phyloP scores from a whole-genome alignment of 2,888 invertebrate species.

The Cephonodes hylas region DNA sequence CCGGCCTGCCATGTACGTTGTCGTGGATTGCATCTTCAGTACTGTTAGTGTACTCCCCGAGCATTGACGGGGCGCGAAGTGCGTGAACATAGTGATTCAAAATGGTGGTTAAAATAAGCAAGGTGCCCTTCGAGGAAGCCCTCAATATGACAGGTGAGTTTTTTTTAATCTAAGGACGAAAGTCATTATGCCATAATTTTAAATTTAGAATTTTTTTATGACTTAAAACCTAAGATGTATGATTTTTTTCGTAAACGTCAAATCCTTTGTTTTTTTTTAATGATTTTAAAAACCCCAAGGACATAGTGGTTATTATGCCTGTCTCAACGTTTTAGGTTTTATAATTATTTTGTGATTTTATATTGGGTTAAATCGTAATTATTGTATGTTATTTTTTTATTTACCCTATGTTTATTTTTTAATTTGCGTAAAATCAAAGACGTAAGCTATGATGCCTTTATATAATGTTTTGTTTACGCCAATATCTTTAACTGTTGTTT shows the following conservation, averaged over 20 bases:
- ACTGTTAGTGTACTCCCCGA: background rate
- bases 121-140: constrained; percentile 51
- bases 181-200: background rate
- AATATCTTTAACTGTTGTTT: background rate
- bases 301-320: too few relatives aligned
- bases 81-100: constrained; percentile 8
- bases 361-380: too few relatives aligned
- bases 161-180: background rate
- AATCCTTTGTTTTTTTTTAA: too few relatives aligned
- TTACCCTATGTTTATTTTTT: background rate
- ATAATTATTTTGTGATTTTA: too few relatives aligned
- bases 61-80: background rate
- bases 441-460: background rate
- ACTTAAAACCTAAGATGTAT: too few relatives aligned
- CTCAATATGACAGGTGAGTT: constrained; percentile 48
- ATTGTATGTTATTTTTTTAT: too few relatives aligned
- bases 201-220: too few relatives aligned
- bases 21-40: background rate
- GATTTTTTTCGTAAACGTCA: too few relatives aligned
- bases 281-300: too few relatives aligned
- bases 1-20: too few relatives aligned
- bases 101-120: constrained; percentile 38
- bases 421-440: too few relatives aligned
- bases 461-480: background rate
- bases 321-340: too few relatives aligned